Evolutionary conservation across 2,888 invertebrate species (phyloP), one percentile per base, ranked within the genome.

Genomic region (Xestoiulus laeticollis): DNA sequence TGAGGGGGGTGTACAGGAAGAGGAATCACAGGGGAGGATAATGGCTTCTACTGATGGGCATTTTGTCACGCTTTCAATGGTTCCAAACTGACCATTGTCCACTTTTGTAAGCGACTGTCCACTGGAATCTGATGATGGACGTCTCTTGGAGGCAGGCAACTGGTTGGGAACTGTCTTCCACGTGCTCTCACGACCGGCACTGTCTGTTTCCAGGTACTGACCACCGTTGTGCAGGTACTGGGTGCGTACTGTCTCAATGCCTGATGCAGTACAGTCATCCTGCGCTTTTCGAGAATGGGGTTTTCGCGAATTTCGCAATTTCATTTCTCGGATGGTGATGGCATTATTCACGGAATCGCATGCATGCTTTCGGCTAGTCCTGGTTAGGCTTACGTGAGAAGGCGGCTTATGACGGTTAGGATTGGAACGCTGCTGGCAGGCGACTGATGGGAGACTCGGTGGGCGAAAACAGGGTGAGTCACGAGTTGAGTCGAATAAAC

Each of bases 61-160:
- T 84, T 84, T 84, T 84, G 84, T 84, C 43, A 22, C 59, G 8
- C n/a, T 84, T 38, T 84, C 33, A 84, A 84, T 84, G 84, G 84
- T 19, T 68, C 26, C 68, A 8, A 6, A 22, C 26, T 26, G 68
- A 68, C 30, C 68, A 68, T 26, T 26, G 68, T 68, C 68, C 68
- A 12, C 5, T n/a, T 59, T 22, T 59, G 59, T n/a, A 59, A 59
- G 59, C 22, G 22, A 59, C 59, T 22, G 59, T n/a, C 48, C 48
- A 16, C 48, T 48, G 48, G 48, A 19, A 14, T 16, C 48, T 16
- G 10, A 10, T 16, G 48, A 4, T 19, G 48, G 16, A 4, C 26
- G 68, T 10, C 26, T 68, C 1, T 38, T 38, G 38, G 68, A 26
- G 68, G 26, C 14, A 68, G 68, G 3, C 68, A 68, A 68, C 68